Evolutionary conservation across 2,113 vertebrate genomes (phyloP).

Genomic region (Mirounga angustirostris): DNA sequence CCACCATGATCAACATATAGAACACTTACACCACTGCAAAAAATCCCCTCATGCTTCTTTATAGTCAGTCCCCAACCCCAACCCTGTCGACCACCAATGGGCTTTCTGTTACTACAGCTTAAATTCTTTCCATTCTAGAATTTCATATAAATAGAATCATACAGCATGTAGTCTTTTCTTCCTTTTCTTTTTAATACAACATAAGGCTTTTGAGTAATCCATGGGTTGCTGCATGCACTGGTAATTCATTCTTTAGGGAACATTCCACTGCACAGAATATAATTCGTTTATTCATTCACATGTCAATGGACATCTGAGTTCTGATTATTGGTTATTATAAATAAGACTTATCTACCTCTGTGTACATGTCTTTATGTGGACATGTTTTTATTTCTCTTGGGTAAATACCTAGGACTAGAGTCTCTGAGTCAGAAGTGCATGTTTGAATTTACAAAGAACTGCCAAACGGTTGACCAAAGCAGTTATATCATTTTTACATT

Average conservation of each 20-base stretch:
- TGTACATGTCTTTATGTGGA: neutral
- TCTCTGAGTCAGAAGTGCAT: neutral
- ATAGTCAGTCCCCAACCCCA: neutral
- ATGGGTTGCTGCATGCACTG: neutral
- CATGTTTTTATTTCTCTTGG: neutral
- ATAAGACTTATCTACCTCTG: neutral
- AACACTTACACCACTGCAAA: neutral
- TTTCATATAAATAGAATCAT: neutral
- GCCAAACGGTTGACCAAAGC: slow-evolving; percentile 6
- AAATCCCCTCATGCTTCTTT: neutral
- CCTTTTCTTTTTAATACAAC: neutral
- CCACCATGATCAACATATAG: neutral
- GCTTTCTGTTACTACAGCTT: neutral
- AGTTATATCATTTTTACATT: neutral
- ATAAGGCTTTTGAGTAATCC: neutral
- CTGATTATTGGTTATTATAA: slow-evolving; percentile 5
- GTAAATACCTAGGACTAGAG: neutral
- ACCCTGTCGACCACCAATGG: neutral
- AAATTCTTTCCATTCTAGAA: slow-evolving; percentile 23
- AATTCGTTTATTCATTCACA: slow-evolving; percentile 7
- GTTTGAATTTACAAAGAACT: slow-evolving; percentile 14
- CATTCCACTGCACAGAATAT: neutral
- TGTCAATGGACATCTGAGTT: neutral
- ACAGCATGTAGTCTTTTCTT: neutral
- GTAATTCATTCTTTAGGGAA: neutral